Evolutionary conservation across 2,797 vertebrate genomes (phyloP).

Genomic region (Bovichtus variegatus): DNA sequence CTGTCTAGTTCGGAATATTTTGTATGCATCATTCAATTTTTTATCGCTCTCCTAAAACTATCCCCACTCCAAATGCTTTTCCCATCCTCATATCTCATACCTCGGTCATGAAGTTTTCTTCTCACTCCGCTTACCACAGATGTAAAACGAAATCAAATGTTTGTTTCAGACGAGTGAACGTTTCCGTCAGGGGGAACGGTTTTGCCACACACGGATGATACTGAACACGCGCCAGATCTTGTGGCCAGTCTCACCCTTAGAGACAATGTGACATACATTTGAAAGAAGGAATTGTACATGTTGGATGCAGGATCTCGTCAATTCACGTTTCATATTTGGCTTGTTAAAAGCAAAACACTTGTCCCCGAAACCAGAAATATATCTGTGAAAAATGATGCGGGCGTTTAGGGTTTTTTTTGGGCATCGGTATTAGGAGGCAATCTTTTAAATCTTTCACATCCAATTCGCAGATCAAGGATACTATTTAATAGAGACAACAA

Average conservation of each 20-base stretch:
- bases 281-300: not conserved
- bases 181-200: not conserved
- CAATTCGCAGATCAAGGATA: constrained; percentile 18
- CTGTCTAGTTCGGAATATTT: constrained; percentile 36
- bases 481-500: constrained; percentile 26
- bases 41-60: constrained; percentile 38
- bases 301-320: not conserved
- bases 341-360: constrained; percentile 2
- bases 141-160: constrained; percentile 5
- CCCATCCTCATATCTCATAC: constrained; percentile 10
- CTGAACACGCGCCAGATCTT: not conserved
- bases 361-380: not conserved
- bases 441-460: not conserved
- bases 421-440: not conserved
- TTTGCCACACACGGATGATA: not conserved
- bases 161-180: constrained; percentile 3
- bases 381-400: not conserved
- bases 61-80: constrained; percentile 11
- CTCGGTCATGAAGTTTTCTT: not conserved
- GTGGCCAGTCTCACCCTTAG: not conserved
- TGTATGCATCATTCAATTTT: constrained; percentile 21
- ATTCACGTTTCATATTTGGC: not conserved
- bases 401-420: not conserved
- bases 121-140: constrained; percentile 8
- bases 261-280: not conserved